These are phyloP conservation scores for Agrochola circellaris DNA, from an alignment of 2,888 invertebrate species.

Conservation along the genomic window DNA sequence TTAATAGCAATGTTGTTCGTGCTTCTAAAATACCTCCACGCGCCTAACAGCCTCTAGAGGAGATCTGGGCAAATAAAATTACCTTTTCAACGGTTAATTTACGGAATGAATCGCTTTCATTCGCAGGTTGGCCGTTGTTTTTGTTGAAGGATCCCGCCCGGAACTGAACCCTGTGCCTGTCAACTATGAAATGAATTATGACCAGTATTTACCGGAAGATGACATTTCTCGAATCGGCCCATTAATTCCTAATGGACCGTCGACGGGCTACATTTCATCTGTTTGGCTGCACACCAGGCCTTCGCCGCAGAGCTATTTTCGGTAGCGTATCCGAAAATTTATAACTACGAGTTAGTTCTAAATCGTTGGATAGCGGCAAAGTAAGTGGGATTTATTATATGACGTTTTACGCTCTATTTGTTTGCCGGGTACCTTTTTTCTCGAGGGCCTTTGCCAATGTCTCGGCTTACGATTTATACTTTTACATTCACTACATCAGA, in stretches of 20 bases:
- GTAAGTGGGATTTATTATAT: slow-evolving; percentile 87
- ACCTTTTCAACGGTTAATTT: slow-evolving; percentile 81
- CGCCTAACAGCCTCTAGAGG: slow-evolving; percentile 32
- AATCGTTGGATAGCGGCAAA: slow-evolving; percentile 86
- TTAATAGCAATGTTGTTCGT: slow-evolving; percentile 67
- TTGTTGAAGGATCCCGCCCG: slow-evolving; percentile 65
- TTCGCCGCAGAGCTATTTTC: slow-evolving; percentile 87
- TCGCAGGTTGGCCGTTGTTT: slow-evolving; percentile 78
- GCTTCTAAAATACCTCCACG: slow-evolving; percentile 65
- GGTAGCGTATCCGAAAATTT: slow-evolving; percentile 87
- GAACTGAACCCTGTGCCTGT: slow-evolving; percentile 69
- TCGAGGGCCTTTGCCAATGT: slow-evolving; percentile 60
- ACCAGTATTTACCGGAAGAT: slow-evolving; percentile 87
- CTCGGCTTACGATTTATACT: slow-evolving; percentile 35
- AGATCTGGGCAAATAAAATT: slow-evolving; percentile 72
- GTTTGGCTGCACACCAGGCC: slow-evolving; percentile 88
- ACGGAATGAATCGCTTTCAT: slow-evolving; percentile 82
- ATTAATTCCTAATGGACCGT: slow-evolving; percentile 90
- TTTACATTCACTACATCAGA: slow-evolving; percentile 38
- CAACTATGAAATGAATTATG: slow-evolving; percentile 83
- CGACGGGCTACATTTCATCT: slow-evolving; percentile 88
- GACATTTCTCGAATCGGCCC: slow-evolving; percentile 89
- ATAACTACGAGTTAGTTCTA: slow-evolving; percentile 88
- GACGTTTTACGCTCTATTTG: slow-evolving; percentile 82
- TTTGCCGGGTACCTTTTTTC: slow-evolving; percentile 71